Base-by-base conservation (phyloP, 2,113 vertebrate species). In the Ictalurus furcatus region DNA sequence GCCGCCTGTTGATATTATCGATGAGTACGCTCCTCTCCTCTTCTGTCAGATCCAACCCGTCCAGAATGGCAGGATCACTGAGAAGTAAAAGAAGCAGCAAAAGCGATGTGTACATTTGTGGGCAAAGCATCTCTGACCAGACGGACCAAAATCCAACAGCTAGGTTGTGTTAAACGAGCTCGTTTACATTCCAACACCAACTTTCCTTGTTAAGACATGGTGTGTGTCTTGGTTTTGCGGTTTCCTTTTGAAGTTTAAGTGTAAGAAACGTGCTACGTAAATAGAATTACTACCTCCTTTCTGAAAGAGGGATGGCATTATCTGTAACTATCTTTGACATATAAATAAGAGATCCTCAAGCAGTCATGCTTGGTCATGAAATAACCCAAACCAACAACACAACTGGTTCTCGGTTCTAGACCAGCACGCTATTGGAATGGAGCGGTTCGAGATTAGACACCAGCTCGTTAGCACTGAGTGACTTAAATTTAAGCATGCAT, bases 1-100 rank as follows among this genome's bases (percentile, higher is more conserved):
- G 96, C 88, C 98, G 97, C 88, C 98, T 97, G 95, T 99, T 99
- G 93, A 99, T 99, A 87, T 99, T 99, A 87, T 99, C 98, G 23
- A 99, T 98, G 89, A 99, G 94, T 13, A 99, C 98, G 40, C 89
- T 93, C 30, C 96, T 96, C 94, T 99, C 98, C 28, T 98, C 96
- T 93, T 99, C 98, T n/a, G 96, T 98, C 92, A 99, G 94, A 86
- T 99, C 98, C 92, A 99, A 94, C 16, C 97, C 96, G 71, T 99
- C 98, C 90, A 99, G 95, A 90, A 99, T 98, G 44, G 98, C 90
- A 28, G 98, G 98, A 88, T 99, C 98, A 90, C 98, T 99, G 86
- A 90, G 78, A 12, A 59, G 88, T 40, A 44, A 30, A 25, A 37
- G 4, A 79, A 83, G 12, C 16, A 88, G 3, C 28, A 85, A 44